Evolutionary conservation across 2,113 vertebrate genomes (phyloP), one percentile per base, ranked within the genome.

Genomic region (Zosterops borbonicus): DNA sequence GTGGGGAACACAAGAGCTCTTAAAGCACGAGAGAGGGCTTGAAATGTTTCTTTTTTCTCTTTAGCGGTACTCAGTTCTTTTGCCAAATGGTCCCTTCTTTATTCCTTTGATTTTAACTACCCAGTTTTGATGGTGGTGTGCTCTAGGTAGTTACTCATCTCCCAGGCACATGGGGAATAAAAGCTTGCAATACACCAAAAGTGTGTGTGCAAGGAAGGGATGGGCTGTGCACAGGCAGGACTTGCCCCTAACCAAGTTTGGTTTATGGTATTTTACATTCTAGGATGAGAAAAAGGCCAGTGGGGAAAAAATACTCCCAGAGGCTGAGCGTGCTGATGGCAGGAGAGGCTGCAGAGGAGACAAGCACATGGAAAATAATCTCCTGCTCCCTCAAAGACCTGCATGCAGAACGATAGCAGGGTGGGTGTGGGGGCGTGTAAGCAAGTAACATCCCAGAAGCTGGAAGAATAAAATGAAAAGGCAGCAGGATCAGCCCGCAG

Each of bases 401-500:
- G 83, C 92, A 77, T 69, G 71, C 71, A n/a, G 87, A 71, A 76
- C 75, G 92, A 83, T 87, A 56, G 67, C 3, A 2, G 86, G 92
- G 80, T 49, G 47, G 83, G 82, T 92, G 84, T 83, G 90, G 94
- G 96, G 96, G 86, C 17, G 47, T 81, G 89, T 70, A 94, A 89
- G 92, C 89, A 84, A 91, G 87, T 87, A 95, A 87, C 95, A 92
- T 96, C 95, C 90, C 95, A 79, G 75, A 95, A 96, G 78, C 92
- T 97, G 85, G 85, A 94, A 96, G 94, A 96, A 97, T 96, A 96
- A 97, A 96, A 97, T 97, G 92, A 97, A 98, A 97, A 97, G 95
- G 96, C 95, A 96, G 95, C 85, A 96, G 94, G 94, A 97, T 96
- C 97, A 96, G 95, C 92, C 91, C 12, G 47, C 75, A 97, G 97